Conservation (phyloP, 2,888 invertebrate genomes). For the Cepaea hortensis region DNA sequence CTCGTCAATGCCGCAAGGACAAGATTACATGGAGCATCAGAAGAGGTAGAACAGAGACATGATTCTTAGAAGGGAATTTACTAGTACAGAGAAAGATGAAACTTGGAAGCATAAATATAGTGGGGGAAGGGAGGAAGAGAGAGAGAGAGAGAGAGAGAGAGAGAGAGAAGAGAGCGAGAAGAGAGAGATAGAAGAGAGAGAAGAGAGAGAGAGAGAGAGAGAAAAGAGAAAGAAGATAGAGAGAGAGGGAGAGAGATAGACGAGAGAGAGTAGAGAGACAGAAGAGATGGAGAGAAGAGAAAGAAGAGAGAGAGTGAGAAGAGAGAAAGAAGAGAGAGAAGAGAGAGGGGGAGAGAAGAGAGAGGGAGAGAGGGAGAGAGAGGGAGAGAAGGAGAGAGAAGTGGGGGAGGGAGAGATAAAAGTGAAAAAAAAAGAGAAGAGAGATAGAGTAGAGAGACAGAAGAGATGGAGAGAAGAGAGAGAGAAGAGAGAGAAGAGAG, state of each 20-base stretch:
- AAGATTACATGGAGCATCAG: neutral
- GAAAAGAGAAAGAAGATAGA: neutral
- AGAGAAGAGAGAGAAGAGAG: slow-evolving; percentile 2
- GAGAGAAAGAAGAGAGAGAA: neutral
- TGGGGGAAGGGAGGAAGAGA: neutral
- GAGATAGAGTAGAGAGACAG: neutral
- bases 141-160: neutral
- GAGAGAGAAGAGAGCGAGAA: neutral
- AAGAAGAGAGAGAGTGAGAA: neutral
- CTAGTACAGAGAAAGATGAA: neutral
- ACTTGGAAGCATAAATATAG: neutral
- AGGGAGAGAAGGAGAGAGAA: slow-evolving; percentile 11
- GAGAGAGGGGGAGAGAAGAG: neutral
- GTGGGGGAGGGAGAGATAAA: neutral
- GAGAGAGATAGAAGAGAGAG: too few species aligned
- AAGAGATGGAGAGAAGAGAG: slow-evolving; percentile 32
- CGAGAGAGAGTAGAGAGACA: neutral
- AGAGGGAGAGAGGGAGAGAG: neutral
- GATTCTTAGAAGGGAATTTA: too few species aligned
- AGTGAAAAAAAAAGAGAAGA: slow-evolving; percentile 11
- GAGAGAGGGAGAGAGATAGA: neutral
- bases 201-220: neutral
- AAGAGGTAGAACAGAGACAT: neutral
- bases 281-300: neutral
- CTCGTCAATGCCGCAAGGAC: neutral